phyloP scores from a whole-genome alignment of 2,888 invertebrate genomes.

The Netelia fuscicornis region DNA sequence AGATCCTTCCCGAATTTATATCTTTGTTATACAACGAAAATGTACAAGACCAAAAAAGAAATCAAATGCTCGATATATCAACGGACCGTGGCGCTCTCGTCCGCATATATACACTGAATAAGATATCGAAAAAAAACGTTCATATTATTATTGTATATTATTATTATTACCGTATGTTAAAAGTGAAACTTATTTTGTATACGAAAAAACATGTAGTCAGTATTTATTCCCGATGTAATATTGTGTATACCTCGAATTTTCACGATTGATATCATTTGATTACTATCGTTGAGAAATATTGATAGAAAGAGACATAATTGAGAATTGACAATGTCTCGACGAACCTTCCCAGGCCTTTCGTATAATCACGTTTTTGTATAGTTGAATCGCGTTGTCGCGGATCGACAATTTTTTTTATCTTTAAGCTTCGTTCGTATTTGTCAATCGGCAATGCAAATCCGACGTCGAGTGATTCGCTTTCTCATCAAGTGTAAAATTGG shows the following conservation, averaged over 20 bases:
- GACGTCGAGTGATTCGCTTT: slow-evolving; percentile 19
- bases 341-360: background rate
- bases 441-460: background rate
- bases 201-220: slow-evolving; percentile 56
- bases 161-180: slow-evolving; percentile 58
- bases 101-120: slow-evolving; percentile 27
- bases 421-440: background rate
- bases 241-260: slow-evolving; percentile 42
- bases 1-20: slow-evolving; percentile 47
- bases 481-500: slow-evolving; percentile 36
- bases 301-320: background rate
- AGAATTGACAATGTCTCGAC: background rate
- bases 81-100: slow-evolving; percentile 46
- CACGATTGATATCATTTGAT: background rate
- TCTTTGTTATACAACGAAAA: slow-evolving; percentile 62
- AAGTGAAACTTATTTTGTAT: slow-evolving; percentile 65
- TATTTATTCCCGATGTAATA: slow-evolving; percentile 61
- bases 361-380: background rate
- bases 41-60: slow-evolving; percentile 50
- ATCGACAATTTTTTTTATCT: background rate
- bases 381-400: background rate
- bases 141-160: slow-evolving; percentile 47
- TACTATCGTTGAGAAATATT: background rate
- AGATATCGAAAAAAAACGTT: slow-evolving; percentile 26
- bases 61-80: slow-evolving; percentile 53